Conservation (phyloP, 2,113 vertebrate species). For the Castor canadensis region DNA sequence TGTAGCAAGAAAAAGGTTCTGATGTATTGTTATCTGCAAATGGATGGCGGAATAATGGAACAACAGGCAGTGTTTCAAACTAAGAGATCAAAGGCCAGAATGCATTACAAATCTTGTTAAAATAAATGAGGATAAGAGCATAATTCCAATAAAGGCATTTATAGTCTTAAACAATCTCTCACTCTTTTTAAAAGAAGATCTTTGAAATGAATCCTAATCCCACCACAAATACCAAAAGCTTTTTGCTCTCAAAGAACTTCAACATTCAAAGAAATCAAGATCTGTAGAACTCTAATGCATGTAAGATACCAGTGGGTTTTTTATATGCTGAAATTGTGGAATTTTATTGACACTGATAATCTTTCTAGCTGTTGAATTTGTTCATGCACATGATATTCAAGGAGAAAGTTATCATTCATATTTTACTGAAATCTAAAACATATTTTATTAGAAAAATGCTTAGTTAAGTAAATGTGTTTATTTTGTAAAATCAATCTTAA, state of each 20-base stretch:
- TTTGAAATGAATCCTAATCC: constrained; percentile 68
- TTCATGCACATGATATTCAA: background rate
- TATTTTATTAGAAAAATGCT: constrained; percentile 50
- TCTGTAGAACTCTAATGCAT: constrained; percentile 36
- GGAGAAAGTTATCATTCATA: background rate
- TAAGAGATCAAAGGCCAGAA: constrained; percentile 87
- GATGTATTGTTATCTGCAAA: constrained; percentile 90
- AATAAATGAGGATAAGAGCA: constrained; percentile 85
- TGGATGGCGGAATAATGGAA: constrained; percentile 89
- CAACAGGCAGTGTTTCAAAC: constrained; percentile 88
- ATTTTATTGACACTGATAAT: constrained; percentile 33
- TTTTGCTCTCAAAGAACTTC: constrained; percentile 62
- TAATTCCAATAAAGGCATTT: constrained; percentile 86
- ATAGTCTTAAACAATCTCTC: constrained; percentile 79
- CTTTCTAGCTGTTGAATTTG: constrained; percentile 43
- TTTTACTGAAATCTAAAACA: constrained; percentile 8
- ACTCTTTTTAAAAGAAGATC: constrained; percentile 65
- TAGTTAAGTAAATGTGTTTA: background rate
- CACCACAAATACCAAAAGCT: constrained; percentile 55
- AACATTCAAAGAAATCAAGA: constrained; percentile 55
- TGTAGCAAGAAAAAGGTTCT: constrained; percentile 85
- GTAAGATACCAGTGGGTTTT: background rate
- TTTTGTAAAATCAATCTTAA: background rate
- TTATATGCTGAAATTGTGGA: constrained; percentile 27
- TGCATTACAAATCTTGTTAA: constrained; percentile 87